Conservation (phyloP, 2,113 vertebrate species). For the Trichomycterus rosablanca region DNA sequence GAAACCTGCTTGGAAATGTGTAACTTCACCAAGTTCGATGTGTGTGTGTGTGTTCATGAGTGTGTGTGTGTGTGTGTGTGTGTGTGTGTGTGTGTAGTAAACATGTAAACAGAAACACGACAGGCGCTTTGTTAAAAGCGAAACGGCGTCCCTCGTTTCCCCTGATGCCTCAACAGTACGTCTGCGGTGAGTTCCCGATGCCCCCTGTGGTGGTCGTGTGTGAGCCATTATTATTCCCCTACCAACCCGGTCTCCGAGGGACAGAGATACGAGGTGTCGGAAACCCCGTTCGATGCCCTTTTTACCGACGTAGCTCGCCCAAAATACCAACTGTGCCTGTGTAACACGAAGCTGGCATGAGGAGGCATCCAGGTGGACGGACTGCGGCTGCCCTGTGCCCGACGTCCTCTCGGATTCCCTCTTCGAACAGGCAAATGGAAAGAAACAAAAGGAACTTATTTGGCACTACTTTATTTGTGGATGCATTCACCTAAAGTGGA, state of each 20-base stretch:
- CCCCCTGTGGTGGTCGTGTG: no score
- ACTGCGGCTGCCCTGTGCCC: slow-evolving; percentile 33
- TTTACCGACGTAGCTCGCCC: slow-evolving; percentile 63
- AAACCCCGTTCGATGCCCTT: slow-evolving; percentile 56
- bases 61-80: slow-evolving; percentile 38
- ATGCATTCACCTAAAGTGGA: slow-evolving; percentile 9
- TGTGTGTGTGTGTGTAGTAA: slow-evolving; percentile 37
- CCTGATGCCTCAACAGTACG: no score
- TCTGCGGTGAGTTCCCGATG: no score
- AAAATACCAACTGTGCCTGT: slow-evolving; percentile 76
- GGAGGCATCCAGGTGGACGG: slow-evolving; percentile 50
- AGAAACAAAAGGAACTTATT: slow-evolving; percentile 17
- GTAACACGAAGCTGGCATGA: slow-evolving; percentile 64
- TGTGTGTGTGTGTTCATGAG: slow-evolving; percentile 35
- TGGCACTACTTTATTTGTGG: slow-evolving; percentile 6
- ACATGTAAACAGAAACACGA: slow-evolving; percentile 49
- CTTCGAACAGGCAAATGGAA: neutral
- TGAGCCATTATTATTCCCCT: no score
- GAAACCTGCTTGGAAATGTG: slow-evolving; percentile 62
- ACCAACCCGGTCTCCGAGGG: no score
- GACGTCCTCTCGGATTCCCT: slow-evolving; percentile 10
- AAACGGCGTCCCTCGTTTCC: no score
- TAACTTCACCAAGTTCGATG: slow-evolving; percentile 61
- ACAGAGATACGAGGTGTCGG: slow-evolving; percentile 47
- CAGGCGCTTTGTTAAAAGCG: slow-evolving; percentile 2